Percentiles rank a stretch among this genome's conserved stretches.
phyloP scores from a whole-genome alignment of 1,140 invertebrate genomes.

The Drosophila orena region DNA sequence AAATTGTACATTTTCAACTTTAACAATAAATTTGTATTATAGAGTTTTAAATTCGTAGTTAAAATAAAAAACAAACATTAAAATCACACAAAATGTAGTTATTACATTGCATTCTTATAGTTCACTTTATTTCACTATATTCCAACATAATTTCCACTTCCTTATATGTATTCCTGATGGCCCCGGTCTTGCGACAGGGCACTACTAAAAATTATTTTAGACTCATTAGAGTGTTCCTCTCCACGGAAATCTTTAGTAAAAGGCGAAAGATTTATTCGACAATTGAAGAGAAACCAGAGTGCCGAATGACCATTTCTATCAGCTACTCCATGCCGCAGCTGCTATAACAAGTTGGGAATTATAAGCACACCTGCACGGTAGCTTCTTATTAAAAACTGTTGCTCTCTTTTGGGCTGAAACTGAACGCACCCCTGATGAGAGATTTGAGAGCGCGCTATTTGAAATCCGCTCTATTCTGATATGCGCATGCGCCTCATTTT shows the following conservation, averaged over 20 bases:
- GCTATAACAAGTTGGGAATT: conserved; percentile 57
- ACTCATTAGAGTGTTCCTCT: conserved; percentile 84
- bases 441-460: neutral
- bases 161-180: conserved; percentile 62
- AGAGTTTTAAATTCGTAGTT: conserved; percentile 78
- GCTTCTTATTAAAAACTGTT: neutral
- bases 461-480: neutral
- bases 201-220: conserved; percentile 83
- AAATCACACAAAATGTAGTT: conserved; percentile 4
- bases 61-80: conserved; percentile 65
- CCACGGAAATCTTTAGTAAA: conserved; percentile 86
- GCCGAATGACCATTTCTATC: conserved; percentile 63
- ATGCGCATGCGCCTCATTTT: neutral
- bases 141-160: no score
- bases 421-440: conserved; percentile 8
- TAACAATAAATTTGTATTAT: conserved; percentile 79
- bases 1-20: conserved; percentile 72
- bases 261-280: conserved; percentile 86
- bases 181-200: conserved; percentile 71
- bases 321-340: conserved; percentile 8
- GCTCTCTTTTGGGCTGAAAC: conserved; percentile 32
- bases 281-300: conserved; percentile 81
- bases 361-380: neutral
- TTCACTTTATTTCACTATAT: no score
- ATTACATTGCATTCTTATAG: no score